A percentile compares a stretch with the other conserved stretches of the same genome.
These are phyloP conservation scores for Aporrectodea caliginosa DNA, from an alignment of 1,140 invertebrate genomes.

Conservation along the genomic window DNA sequence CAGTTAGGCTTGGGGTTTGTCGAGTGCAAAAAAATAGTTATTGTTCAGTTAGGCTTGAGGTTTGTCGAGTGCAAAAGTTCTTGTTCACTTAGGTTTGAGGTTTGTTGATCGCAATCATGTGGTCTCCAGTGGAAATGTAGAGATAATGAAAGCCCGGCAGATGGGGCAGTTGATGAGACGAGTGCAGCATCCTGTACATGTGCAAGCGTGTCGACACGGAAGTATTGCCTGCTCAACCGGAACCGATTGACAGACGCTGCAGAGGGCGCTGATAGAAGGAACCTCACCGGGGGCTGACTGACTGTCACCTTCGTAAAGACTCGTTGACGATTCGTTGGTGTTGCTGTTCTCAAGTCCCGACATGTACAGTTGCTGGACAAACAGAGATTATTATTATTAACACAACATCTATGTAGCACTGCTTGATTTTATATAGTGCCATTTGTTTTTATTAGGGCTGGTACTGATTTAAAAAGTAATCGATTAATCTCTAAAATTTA, in stretches of 20 bases:
- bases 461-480: too few species aligned
- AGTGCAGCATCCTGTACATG: not conserved
- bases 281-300: not conserved
- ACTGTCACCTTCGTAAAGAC: not conserved
- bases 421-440: too few species aligned
- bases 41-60: too few species aligned
- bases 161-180: not conserved
- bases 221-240: not conserved
- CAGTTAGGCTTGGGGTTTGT: too few species aligned
- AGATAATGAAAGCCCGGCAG: not conserved
- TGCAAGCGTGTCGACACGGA: not conserved
- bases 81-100: too few species aligned
- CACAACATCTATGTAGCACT: too few species aligned
- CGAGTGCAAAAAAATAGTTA: too few species aligned
- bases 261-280: not conserved
- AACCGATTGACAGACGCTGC: not conserved
- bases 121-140: not conserved
- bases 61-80: too few species aligned
- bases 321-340: too few species aligned
- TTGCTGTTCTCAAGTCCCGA: not conserved
- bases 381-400: too few species aligned
- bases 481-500: too few species aligned
- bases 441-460: too few species aligned
- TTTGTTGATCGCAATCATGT: not conserved
- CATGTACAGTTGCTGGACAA: not conserved